Base-by-base conservation (phyloP, 2,113 vertebrate species). In the Regulus satrapa region DNA sequence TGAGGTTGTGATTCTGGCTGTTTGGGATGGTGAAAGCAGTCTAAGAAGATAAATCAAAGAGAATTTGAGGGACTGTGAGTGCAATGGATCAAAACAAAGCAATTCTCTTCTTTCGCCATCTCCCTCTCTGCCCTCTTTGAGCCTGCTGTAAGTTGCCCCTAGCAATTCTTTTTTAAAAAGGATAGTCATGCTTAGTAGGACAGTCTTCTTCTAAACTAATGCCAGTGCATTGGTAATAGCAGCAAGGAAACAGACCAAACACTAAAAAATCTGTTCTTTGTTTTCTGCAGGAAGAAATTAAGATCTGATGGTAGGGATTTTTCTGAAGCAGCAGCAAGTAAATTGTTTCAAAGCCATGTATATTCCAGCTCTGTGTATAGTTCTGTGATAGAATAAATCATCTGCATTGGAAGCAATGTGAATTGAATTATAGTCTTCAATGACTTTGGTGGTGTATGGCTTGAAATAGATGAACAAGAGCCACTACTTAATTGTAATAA, bases 91-190 rank as follows among this genome's bases (percentile, higher is more conserved):
- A 91, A 95, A 96, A 89, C 66, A 95, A 94, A 89, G 63, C 77
- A 94, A 69, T 92, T 87, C 24, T 89, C 26, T 67, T 95, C 36
- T 95, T 94, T 91, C 54, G 12, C 49, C 77, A 56, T 92, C 77
- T 89, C 54, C 18, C 14, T 54, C 43, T 87, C 66, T 93, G 45
- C 43, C 28, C 52, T 79, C 66, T 94, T 88, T 72, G 74, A 92
- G 86, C 40, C 36, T 89, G 71, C 38, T 91, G 61, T 88, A 89
- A 73, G 54, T 66, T 0, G 73, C 93, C 62, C 24, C 66, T 38
- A 73, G 94, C 93, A 89, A 89, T 89, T 89, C 72, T 51, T 78
- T 82, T 86, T 64, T 49, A 26, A 82, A 97, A 94, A 73, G 94
- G 62, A 76, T 68, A 94, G 84, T 88, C 71, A 76, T 76, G 84